Evolutionary conservation across 2,888 invertebrate species (phyloP), one percentile per base, ranked within the genome.

Genomic region (Neoitamus cyanurus): DNA sequence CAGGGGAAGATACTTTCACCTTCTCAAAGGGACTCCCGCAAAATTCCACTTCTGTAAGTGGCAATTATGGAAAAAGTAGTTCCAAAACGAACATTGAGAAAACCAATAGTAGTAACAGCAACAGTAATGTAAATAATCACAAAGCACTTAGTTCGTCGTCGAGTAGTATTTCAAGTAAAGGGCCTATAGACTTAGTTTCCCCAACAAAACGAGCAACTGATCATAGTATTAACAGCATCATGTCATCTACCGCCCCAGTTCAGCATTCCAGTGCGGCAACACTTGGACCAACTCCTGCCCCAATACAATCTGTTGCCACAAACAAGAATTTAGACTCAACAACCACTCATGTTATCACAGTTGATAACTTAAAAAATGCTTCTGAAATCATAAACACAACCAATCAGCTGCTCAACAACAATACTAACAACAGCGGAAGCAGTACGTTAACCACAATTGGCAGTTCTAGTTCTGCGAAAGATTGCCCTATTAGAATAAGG

Each of bases 371-470:
- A 84, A 90, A 89, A 86, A 88, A 89, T 86, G 87, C 90, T 80
- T 89, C 89, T 84, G 91, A 90, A 84, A 91, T 91, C 85, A 87
- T 91, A 36, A 89, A 90, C 85, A 90, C 90, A 85, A 89, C 90
- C 30, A 90, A 90, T 86, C 89, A 90, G 87, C 86, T 90, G 84
- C 86, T 89, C 85, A 86, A 86, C 84, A 36, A 86, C 84, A 77
- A 83, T 84, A 85, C 69, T 85, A 73, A 83, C 84, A 85, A 69
- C 6, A 30, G 30, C 42, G 37, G 6, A 30, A 77, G 31, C 34
- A 58, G 30, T 28, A 20, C 73, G 7, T 20, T 36, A n/a, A 69
- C 34, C 28, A 83, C 13, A 28, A 28, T 25, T 75, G 72, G 11
- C n/a, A 70, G 30, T 30, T 68, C 20, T 46, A 82, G 15, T 58